Percentiles rank a stretch among this genome's conserved stretches.
Conservation (phyloP, 2,797 vertebrate genomes). For the Syncerus caffer region DNA sequence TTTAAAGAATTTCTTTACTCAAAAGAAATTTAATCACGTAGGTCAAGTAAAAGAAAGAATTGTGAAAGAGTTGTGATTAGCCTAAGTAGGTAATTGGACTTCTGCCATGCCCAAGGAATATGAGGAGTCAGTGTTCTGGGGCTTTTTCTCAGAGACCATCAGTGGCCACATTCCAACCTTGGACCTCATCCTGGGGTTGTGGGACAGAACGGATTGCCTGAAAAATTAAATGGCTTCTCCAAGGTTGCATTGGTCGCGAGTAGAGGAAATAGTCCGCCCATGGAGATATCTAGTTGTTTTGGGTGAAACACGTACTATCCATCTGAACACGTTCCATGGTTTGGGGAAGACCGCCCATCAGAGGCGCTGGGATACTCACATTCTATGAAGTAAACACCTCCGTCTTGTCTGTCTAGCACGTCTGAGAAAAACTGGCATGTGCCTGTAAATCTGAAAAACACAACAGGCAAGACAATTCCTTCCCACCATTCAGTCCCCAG, state of each 20-base stretch:
- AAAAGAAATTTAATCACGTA: not conserved
- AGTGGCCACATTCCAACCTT: not conserved
- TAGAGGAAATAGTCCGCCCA: not conserved
- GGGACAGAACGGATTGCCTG: not conserved
- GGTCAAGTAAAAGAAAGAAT: not conserved
- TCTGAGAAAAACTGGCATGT: not conserved
- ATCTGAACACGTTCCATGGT: not conserved
- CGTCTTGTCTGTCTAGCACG: not conserved
- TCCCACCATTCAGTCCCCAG: not conserved
- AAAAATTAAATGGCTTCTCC: not conserved
- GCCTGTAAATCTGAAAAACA: not conserved
- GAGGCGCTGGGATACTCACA: not conserved
- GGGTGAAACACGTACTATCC: not conserved
- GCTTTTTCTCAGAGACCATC: not conserved
- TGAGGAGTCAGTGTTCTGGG: not conserved
- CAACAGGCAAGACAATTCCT: not conserved
- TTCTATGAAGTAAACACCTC: rapidly evolving
- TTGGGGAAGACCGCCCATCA: rapidly evolving
- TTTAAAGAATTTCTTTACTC: not conserved
- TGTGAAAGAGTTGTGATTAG: not conserved
- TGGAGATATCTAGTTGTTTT: not conserved
- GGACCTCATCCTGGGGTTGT: not conserved
- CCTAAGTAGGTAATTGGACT: not conserved
- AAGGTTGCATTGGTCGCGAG: not conserved
- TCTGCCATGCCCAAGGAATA: not conserved